Percentiles rank a stretch among this genome's conserved stretches.
Conservation (phyloP, 2,113 vertebrate species). For the Anas platyrhynchos region DNA sequence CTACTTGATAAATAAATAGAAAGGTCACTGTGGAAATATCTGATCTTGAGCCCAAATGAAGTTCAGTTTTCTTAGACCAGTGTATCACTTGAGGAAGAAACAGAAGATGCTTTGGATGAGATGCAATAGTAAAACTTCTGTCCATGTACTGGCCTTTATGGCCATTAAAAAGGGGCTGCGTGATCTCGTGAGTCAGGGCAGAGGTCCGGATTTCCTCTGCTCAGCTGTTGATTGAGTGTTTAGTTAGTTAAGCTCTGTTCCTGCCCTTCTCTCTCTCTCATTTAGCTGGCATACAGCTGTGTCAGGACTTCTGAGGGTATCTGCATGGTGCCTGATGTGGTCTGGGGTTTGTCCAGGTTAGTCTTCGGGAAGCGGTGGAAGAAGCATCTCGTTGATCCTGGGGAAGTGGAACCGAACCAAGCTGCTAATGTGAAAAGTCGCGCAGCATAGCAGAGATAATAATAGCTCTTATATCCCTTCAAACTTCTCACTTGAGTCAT, state of each 20-base stretch:
- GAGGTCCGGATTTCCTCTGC: neutral
- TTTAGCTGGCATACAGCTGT: accelerated
- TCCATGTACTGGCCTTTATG: neutral
- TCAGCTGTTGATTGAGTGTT: accelerated
- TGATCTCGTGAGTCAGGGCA: neutral
- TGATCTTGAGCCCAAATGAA: neutral
- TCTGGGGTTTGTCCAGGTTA: neutral
- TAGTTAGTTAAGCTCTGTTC: neutral
- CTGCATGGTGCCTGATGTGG: neutral
- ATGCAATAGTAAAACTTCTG: neutral
- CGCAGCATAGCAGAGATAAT: neutral
- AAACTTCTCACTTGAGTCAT: neutral
- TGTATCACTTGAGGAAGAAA: neutral
- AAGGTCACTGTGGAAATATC: neutral
- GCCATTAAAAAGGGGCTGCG: neutral
- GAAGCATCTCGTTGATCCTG: neutral
- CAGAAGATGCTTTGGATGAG: neutral
- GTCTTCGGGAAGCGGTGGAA: neutral
- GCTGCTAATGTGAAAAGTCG: neutral
- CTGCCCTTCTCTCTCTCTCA: neutral
- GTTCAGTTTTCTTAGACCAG: neutral
- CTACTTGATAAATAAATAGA: neutral
- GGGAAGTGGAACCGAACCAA: neutral
- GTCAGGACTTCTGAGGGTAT: neutral
- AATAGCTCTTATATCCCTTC: neutral